Evolutionary conservation across 2,797 vertebrate species (phyloP).

Genomic region (Acestrorhynchus altus): DNA sequence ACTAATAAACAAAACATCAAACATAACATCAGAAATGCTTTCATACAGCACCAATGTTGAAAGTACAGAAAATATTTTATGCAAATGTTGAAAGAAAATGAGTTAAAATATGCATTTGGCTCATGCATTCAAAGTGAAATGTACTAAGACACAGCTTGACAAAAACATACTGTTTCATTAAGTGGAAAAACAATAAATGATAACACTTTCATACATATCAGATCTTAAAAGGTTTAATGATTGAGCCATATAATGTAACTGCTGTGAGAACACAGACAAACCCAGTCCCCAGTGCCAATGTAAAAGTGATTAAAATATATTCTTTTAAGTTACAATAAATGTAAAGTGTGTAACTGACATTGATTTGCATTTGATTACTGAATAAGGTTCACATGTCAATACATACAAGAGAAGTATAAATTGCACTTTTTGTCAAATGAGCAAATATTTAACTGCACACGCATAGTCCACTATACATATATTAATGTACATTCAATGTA

Average conservation of each 20-base stretch:
- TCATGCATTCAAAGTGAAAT: slow-evolving; percentile 26
- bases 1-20: slow-evolving; percentile 20
- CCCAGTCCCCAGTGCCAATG: slow-evolving; percentile 34
- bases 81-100: slow-evolving; percentile 41
- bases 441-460: slow-evolving; percentile 75
- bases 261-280: background rate
- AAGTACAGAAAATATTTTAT: slow-evolving; percentile 32
- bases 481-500: slow-evolving; percentile 83
- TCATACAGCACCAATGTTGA: slow-evolving; percentile 39
- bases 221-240: slow-evolving; percentile 23
- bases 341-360: slow-evolving; percentile 49
- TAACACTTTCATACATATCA: slow-evolving; percentile 12
- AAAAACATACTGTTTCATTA: slow-evolving; percentile 20
- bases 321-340: slow-evolving; percentile 58
- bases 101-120: slow-evolving; percentile 20
- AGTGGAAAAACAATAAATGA: slow-evolving; percentile 27
- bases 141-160: slow-evolving; percentile 11
- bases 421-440: slow-evolving; percentile 80
- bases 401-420: slow-evolving; percentile 70
- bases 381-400: slow-evolving; percentile 65
- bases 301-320: slow-evolving; percentile 47
- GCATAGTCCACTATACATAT: slow-evolving; percentile 80
- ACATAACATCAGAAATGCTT: slow-evolving; percentile 27
- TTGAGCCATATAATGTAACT: background rate
- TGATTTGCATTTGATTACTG: slow-evolving; percentile 66